These are phyloP conservation scores for Cheilosia soror DNA, from an alignment of 2,888 invertebrate genomes.

Conservation along the genomic window DNA sequence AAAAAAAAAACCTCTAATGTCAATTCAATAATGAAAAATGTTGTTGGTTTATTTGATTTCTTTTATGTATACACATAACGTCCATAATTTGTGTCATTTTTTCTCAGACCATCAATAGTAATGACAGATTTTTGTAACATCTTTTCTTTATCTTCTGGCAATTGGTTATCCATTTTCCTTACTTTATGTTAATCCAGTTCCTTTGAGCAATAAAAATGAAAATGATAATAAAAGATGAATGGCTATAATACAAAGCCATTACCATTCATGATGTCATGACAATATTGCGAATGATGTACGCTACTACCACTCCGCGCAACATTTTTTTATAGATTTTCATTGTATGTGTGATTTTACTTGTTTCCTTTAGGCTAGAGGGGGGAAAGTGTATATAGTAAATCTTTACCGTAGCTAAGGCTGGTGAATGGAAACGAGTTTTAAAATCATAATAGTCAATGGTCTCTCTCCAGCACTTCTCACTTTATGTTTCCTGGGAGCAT, in stretches of 20 bases:
- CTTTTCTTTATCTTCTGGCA: conserved; percentile 56
- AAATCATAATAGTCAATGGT: too few species aligned
- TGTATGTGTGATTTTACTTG: too few species aligned
- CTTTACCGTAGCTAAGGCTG: too few species aligned
- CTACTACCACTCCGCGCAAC: not conserved
- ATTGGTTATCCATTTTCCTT: conserved; percentile 67
- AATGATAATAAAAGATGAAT: conserved; percentile 70
- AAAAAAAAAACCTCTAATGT: not conserved
- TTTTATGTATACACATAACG: not conserved
- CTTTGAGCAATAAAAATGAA: conserved; percentile 50
- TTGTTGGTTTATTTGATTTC: conserved; percentile 6
- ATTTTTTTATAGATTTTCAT: conserved; percentile 3
- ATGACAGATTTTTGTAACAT: conserved; percentile 64
- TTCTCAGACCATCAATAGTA: conserved; percentile 8
- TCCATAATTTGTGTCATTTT: not conserved
- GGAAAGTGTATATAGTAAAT: too few species aligned
- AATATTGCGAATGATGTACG: conserved; percentile 70
- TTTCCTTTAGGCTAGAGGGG: too few species aligned
- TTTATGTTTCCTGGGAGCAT: too few species aligned
- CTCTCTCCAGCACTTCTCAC: too few species aligned
- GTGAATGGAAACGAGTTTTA: too few species aligned
- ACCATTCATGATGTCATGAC: conserved; percentile 68
- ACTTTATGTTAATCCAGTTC: conserved; percentile 61
- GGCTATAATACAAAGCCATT: conserved; percentile 54
- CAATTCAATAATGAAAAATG: conserved; percentile 25